Base-by-base conservation (phyloP, 2,888 invertebrate genomes). In the Trilocha varians region DNA sequence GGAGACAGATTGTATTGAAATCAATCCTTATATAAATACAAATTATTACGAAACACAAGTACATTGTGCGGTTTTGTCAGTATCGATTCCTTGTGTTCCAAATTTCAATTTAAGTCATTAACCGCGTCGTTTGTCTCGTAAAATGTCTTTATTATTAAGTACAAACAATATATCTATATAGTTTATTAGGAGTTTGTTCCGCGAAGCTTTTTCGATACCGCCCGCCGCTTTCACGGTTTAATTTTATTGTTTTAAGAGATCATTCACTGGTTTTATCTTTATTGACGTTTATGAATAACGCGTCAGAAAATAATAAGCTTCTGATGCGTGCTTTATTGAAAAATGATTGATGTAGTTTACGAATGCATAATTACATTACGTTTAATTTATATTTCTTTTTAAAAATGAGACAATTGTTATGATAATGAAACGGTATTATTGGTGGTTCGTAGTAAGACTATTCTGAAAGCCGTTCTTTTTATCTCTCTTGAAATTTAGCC, bases 281-380 rank as follows among this genome's bases (percentile, higher is more conserved):
- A 18, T 8, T 18, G 18, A 18, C 18, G 18, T 18, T 18, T 18
- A 18, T 18, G 18, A 18, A 18, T 18, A 18, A 18, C 8, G 5
- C 8, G 8, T 18, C 18, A 8, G 18, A 18, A n/a, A n/a, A n/a
- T n/a, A n/a, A n/a, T n/a, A n/a, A n/a, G n/a, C n/a, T n/a, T n/a
- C n/a, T n/a, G n/a, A n/a, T n/a, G n/a, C n/a, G n/a, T n/a, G n/a
- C n/a, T n/a, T n/a, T n/a, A n/a, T n/a, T 18, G 5, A 18, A 18
- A 18, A 18, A 18, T 18, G 18, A 18, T 47, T 42, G 36, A 43
- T 32, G 42, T 34, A 25, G 8, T 18, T 18, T n/a, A n/a, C n/a
- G n/a, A n/a, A n/a, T n/a, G n/a, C n/a, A n/a, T n/a, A n/a, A n/a
- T n/a, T n/a, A n/a, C n/a, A n/a, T n/a, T n/a, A n/a, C n/a, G n/a